These are phyloP conservation scores for Mactromeris polynyma DNA, from an alignment of 2,888 invertebrate genomes.

Conservation along the genomic window DNA sequence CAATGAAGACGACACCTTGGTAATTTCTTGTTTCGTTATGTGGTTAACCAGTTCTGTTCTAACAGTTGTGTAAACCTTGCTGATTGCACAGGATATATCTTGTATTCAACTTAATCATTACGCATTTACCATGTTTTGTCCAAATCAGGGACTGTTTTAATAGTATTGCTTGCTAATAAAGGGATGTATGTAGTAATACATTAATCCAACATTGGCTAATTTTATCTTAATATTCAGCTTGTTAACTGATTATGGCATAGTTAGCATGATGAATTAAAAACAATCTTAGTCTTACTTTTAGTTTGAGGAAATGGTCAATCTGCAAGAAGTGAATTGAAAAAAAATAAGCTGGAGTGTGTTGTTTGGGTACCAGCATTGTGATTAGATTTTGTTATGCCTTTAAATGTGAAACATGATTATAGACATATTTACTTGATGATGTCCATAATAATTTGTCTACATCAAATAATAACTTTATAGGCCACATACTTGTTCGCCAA, in stretches of 20 bases:
- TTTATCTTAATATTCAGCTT: too few species aligned
- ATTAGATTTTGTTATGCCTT: too few species aligned
- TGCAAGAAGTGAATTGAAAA: too few species aligned
- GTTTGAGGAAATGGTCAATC: too few species aligned
- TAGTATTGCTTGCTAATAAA: background rate
- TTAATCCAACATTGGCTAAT: background rate
- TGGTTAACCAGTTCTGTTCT: background rate
- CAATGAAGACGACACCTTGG: conserved; percentile 72
- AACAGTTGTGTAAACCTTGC: background rate
- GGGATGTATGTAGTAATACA: background rate
- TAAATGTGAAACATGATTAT: too few species aligned
- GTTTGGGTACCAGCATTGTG: too few species aligned
- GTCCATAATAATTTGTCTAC: too few species aligned
- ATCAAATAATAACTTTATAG: background rate
- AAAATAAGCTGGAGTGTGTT: too few species aligned
- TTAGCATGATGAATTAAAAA: too few species aligned
- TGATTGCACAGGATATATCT: background rate
- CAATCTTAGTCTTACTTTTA: too few species aligned
- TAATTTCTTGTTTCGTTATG: background rate
- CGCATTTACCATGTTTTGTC: background rate
- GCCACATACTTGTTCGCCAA: background rate
- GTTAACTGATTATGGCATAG: too few species aligned
- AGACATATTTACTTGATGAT: too few species aligned
- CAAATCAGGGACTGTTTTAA: background rate
- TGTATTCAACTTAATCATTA: background rate